phyloP scores from a whole-genome alignment of 1,140 invertebrate species.

The Trichoplusia ni region DNA sequence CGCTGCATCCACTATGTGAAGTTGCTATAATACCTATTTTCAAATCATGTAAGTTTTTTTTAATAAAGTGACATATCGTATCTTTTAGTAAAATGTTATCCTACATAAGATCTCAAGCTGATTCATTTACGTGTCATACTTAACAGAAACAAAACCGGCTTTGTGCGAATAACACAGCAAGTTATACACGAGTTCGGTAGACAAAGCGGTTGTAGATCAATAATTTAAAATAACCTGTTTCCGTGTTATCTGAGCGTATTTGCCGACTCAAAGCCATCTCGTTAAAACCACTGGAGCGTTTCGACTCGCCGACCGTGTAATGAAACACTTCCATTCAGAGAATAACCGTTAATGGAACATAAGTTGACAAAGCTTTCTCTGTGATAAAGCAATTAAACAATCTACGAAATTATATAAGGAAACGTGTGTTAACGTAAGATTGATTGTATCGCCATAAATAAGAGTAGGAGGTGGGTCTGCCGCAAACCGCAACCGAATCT shows the following conservation, averaged over 20 bases:
- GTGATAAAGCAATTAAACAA: conserved; percentile 58
- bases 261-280: conserved; percentile 65
- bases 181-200: not conserved
- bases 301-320: conserved; percentile 68
- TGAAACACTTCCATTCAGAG: conserved; percentile 75
- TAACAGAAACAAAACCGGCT: not conserved
- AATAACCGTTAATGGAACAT: conserved; percentile 73
- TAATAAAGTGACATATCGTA: too few relatives aligned
- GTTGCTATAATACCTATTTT: not conserved
- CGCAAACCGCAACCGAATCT: conserved; percentile 35
- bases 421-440: conserved; percentile 36
- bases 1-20: conserved; percentile 6
- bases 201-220: conserved; percentile 23
- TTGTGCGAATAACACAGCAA: not conserved
- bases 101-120: too few relatives aligned
- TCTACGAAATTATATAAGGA: conserved; percentile 46
- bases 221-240: conserved; percentile 40
- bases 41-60: too few relatives aligned
- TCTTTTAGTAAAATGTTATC: too few relatives aligned
- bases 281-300: conserved; percentile 68
- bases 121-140: not conserved
- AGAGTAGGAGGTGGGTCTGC: conserved; percentile 23
- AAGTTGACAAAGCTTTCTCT: conserved; percentile 69
- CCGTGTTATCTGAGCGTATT: conserved; percentile 43
- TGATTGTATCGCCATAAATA: conserved; percentile 15